Percentiles rank a stretch among this genome's conserved stretches.
phyloP scores from a whole-genome alignment of 2,113 vertebrate genomes.

The Miniopterus natalensis region DNA sequence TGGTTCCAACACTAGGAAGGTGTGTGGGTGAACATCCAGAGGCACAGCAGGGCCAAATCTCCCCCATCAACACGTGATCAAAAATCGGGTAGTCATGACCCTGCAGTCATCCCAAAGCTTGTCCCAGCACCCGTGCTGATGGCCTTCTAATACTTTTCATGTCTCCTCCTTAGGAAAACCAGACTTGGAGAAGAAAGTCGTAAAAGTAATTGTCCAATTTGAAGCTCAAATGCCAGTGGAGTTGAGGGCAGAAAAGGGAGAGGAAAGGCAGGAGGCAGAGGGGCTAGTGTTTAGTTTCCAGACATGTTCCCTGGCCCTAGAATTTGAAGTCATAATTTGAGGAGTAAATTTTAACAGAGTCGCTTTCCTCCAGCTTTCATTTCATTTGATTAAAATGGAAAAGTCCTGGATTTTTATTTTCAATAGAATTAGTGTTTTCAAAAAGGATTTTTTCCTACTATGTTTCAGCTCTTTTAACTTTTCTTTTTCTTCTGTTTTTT shows the following conservation, averaged over 20 bases:
- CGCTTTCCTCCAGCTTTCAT: neutral
- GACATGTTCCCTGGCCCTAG: neutral
- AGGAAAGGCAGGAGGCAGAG: neutral
- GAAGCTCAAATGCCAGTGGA: neutral
- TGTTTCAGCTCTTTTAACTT: conserved; percentile 47
- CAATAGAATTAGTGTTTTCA: conserved; percentile 9
- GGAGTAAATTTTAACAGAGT: neutral
- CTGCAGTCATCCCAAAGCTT: neutral
- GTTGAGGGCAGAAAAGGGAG: neutral
- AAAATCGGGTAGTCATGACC: neutral
- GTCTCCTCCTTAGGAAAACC: neutral
- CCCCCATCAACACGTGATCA: neutral
- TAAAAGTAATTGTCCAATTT: neutral
- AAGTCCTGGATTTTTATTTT: neutral
- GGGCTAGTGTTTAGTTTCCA: neutral
- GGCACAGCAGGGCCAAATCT: neutral
- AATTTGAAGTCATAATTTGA: neutral
- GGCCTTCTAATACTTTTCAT: neutral
- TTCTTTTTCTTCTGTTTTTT: conserved; percentile 14
- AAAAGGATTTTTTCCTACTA: neutral
- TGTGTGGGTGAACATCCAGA: neutral
- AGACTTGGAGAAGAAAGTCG: neutral
- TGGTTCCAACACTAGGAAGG: neutral
- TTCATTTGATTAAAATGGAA: neutral
- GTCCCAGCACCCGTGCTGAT: neutral